Conservation (phyloP, 2,888 invertebrate genomes). For the Caenorhabditis doughertyi region DNA sequence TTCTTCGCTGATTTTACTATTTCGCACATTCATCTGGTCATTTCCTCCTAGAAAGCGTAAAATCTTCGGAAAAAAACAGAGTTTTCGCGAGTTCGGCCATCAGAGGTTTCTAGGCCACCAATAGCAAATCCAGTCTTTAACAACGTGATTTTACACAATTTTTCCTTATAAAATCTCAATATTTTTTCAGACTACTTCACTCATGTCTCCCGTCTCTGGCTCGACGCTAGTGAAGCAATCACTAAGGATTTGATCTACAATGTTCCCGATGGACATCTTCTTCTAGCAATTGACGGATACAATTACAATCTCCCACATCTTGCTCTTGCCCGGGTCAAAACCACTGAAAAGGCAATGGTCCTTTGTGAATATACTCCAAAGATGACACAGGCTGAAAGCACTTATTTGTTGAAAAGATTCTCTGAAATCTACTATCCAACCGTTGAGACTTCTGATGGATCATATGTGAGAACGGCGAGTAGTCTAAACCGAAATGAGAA, state of each 20-base stretch:
- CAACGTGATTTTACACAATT: no score
- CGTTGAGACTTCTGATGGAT: not conserved
- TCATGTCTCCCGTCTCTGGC: not conserved
- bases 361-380: conserved; percentile 9
- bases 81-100: no score
- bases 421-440: conserved; percentile 5
- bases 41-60: no score
- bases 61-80: no score
- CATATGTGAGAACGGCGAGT: not conserved
- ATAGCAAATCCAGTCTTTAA: no score
- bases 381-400: conserved; percentile 11
- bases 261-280: not conserved
- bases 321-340: not conserved
- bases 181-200: not conserved
- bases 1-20: no score
- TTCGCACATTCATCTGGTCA: no score
- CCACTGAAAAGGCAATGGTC: not conserved
- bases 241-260: not conserved
- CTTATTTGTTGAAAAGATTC: not conserved
- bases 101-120: no score
- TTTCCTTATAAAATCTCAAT: no score
- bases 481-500: not conserved
- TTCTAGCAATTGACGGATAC: not conserved
- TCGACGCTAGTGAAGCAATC: not conserved
- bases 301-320: not conserved